Percentiles rank a stretch among this genome's conserved stretches.
These are phyloP conservation scores for Drosophila ficusphila DNA, from an alignment of 1,140 invertebrate species.

Conservation along the genomic window DNA sequence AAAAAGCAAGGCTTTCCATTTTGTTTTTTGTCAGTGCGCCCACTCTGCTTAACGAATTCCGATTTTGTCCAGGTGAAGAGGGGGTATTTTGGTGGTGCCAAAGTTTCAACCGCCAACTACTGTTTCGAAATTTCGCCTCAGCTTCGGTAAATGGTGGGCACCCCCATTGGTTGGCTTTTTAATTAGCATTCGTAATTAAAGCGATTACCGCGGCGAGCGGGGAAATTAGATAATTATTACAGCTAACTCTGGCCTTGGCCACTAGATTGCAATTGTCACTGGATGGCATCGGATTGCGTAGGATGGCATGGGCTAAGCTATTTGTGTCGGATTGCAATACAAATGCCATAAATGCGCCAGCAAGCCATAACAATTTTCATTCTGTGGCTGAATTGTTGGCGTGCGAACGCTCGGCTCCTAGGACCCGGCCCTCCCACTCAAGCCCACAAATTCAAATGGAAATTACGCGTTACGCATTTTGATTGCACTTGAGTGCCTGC, in stretches of 20 bases:
- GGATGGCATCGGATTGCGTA: not conserved
- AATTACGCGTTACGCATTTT: slow-evolving; percentile 73
- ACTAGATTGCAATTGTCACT: slow-evolving; percentile 34
- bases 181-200: slow-evolving; percentile 61
- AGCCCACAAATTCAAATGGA: slow-evolving; percentile 48
- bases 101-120: slow-evolving; percentile 1
- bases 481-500: slow-evolving; percentile 74
- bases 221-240: slow-evolving; percentile 49
- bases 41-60: not conserved
- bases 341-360: slow-evolving; percentile 28
- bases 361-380: slow-evolving; percentile 60
- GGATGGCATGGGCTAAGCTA: not conserved
- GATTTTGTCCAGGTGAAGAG: not conserved
- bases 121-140: not conserved
- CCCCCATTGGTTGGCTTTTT: slow-evolving; percentile 57
- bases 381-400: slow-evolving; percentile 58
- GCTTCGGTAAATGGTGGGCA: slow-evolving; percentile 25
- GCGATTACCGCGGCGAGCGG: slow-evolving; percentile 41
- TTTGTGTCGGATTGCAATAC: slow-evolving; percentile 40
- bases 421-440: not conserved
- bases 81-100: not conserved
- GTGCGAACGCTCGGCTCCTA: not conserved
- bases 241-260: slow-evolving; percentile 9
- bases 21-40: not conserved
- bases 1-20: too few relatives aligned